Evolutionary conservation across 2,113 vertebrate species (phyloP).

Genomic region (Labeo catla): DNA sequence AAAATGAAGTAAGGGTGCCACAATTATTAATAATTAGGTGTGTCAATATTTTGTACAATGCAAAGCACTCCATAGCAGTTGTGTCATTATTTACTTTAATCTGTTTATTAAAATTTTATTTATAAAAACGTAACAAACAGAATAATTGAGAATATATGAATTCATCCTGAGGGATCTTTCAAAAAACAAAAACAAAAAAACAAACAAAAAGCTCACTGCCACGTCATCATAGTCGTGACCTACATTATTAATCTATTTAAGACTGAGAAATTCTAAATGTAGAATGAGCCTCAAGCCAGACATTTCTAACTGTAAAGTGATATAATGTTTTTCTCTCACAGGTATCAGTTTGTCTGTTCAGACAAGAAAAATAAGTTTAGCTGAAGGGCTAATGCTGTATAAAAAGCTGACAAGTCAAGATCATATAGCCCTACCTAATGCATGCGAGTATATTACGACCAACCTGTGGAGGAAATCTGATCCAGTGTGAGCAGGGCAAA

Average conservation of each 20-base stretch:
- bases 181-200: background rate
- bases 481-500: constrained; percentile 73
- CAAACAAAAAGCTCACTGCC: background rate
- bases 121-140: too few species aligned
- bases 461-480: constrained; percentile 73
- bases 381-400: constrained; percentile 32
- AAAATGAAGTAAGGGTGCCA: background rate
- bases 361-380: constrained; percentile 36
- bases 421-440: constrained; percentile 13
- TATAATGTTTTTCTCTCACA: constrained; percentile 22
- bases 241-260: background rate
- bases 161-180: background rate
- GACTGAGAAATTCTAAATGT: constrained; percentile 21
- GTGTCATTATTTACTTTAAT: background rate
- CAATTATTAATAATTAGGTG: background rate
- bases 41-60: background rate
- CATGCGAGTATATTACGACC: constrained; percentile 66
- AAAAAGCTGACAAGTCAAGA: constrained; percentile 28
- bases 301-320: constrained; percentile 27
- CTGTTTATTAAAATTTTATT: background rate
- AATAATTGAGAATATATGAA: background rate
- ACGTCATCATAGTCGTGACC: background rate
- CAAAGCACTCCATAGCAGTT: background rate
- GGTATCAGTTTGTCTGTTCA: constrained; percentile 42
- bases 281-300: constrained; percentile 41